phyloP scores from a whole-genome alignment of 2,797 vertebrate species.

The Limnodromus scolopaceus region DNA sequence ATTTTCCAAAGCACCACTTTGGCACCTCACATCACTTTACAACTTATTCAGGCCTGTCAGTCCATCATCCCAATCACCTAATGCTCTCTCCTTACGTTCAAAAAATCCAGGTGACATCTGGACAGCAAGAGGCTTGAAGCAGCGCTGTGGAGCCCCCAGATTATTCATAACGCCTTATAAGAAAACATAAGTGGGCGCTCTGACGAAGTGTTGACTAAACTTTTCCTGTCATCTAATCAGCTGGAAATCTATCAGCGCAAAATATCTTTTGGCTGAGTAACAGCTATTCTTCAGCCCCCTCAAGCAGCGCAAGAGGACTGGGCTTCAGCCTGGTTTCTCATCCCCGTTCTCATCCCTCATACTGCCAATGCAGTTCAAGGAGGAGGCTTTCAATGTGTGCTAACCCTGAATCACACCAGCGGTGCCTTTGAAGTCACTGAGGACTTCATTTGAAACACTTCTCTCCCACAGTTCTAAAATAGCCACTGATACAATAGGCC shows the following conservation, averaged over 20 bases:
- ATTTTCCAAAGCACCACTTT: neutral
- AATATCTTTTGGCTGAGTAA: neutral
- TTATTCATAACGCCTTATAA: neutral
- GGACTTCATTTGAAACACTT: neutral
- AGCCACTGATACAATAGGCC: neutral
- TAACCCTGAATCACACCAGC: neutral
- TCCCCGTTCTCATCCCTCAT: neutral
- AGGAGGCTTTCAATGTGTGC: neutral
- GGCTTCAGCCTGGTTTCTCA: neutral
- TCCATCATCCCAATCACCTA: neutral
- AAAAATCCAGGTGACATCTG: neutral
- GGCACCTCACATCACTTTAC: neutral
- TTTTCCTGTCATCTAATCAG: neutral
- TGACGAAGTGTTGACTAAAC: neutral
- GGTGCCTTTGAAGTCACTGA: neutral
- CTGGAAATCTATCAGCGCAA: neutral
- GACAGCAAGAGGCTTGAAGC: neutral
- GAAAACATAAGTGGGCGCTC: neutral
- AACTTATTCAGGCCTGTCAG: neutral
- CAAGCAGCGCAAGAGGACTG: neutral
- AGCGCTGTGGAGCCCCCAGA: neutral
- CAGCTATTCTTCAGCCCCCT: neutral
- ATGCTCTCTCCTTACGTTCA: neutral
- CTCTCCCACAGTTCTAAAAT: slow-evolving; percentile 36
- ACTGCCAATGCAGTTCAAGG: neutral